A percentile compares a stretch with the other conserved stretches of the same genome.
Evolutionary conservation across 2,888 invertebrate genomes (phyloP).

Genomic region (Epicampocera succincta): DNA sequence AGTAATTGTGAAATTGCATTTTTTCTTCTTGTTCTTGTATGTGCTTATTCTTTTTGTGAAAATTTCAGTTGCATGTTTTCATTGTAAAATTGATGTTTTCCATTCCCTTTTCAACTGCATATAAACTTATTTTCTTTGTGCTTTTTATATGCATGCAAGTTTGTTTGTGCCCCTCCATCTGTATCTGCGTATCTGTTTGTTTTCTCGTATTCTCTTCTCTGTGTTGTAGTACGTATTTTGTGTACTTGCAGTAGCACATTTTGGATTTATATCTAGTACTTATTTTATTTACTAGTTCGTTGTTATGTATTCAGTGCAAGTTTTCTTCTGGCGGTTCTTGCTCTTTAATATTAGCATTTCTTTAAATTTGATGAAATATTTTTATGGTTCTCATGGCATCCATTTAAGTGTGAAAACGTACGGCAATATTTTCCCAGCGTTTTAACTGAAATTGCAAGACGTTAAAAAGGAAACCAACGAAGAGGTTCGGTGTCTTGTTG

Average conservation of each 20-base stretch:
- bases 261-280: constrained; percentile 12
- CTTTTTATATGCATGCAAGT: neutral
- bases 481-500: too few species aligned
- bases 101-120: constrained; percentile 14
- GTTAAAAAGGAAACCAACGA: too few species aligned
- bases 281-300: constrained; percentile 20
- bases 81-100: constrained; percentile 39
- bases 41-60: constrained; percentile 10
- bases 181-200: neutral
- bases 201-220: neutral
- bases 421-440: neutral
- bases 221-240: too few species aligned
- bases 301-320: constrained; percentile 26
- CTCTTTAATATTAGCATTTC: constrained; percentile 17
- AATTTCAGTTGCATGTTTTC: constrained; percentile 52
- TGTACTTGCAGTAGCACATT: neutral
- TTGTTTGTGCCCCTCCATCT: neutral
- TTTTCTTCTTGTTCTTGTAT: constrained; percentile 7
- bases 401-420: neutral
- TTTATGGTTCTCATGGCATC: neutral
- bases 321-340: constrained; percentile 13
- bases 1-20: constrained; percentile 49
- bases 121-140: constrained; percentile 43
- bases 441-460: neutral
- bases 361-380: constrained; percentile 34